Evolutionary conservation across 2,888 invertebrate genomes (phyloP).

Genomic region (Phyto melanocephala): DNA sequence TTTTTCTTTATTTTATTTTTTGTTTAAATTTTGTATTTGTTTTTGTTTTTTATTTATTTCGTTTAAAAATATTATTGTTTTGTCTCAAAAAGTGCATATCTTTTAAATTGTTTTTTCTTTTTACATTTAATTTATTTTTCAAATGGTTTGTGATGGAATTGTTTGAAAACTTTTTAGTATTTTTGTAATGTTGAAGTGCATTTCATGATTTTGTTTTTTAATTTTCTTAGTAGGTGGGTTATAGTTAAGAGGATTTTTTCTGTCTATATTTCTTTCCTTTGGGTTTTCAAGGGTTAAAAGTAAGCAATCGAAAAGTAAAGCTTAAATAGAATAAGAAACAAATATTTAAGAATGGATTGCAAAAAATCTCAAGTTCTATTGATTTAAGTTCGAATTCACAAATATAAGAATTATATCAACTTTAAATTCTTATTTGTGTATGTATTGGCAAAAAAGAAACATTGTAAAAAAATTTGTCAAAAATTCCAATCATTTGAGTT

Average conservation of each 20-base stretch:
- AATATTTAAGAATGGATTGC: no score
- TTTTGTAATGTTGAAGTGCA: conserved; percentile 42
- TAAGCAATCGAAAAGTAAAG: conserved; percentile 6
- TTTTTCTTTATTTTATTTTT: conserved; percentile 38
- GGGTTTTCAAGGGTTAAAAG: conserved; percentile 18
- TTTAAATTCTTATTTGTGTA: no score
- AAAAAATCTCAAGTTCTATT: no score
- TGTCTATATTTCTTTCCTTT: conserved; percentile 36
- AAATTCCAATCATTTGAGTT: no score
- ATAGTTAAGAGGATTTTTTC: conserved; percentile 61
- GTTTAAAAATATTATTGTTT: conserved; percentile 61
- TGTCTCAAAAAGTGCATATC: conserved; percentile 61
- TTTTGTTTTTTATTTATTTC: conserved; percentile 16
- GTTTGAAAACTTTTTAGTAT: conserved; percentile 2
- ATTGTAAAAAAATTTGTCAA: no score
- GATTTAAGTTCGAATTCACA: no score
- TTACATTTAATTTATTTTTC: conserved; percentile 46
- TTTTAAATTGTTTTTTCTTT: conserved; percentile 33
- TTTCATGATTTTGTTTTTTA: conserved; percentile 44
- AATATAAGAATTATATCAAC: no score
- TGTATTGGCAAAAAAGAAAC: no score
- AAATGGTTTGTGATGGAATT: conserved; percentile 46
- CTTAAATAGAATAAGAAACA: background rate
- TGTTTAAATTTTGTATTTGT: conserved; percentile 24
- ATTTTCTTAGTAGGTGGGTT: conserved; percentile 57